Conservation (phyloP, 2,797 vertebrate genomes). For the Microctenopoma steveboyesi region DNA sequence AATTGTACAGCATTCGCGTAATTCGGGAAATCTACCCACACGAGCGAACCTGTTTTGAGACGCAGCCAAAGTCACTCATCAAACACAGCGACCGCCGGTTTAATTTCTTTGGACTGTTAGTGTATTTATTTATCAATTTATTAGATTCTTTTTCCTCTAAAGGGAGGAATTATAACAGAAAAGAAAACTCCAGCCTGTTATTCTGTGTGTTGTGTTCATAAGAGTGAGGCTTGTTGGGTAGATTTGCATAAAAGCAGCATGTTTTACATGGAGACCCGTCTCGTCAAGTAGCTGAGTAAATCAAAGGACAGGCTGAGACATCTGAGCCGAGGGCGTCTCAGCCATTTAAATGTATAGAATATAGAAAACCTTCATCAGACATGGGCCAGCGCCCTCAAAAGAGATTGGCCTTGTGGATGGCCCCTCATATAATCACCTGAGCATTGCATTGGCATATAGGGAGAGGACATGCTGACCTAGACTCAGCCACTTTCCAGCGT, state of each 20-base stretch:
- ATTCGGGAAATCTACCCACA: slow-evolving; percentile 62
- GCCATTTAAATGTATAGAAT: slow-evolving; percentile 88
- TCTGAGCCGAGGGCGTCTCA: slow-evolving; percentile 67
- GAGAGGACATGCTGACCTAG: slow-evolving; percentile 78
- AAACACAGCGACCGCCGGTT: slow-evolving; percentile 38
- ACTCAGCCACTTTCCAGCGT: slow-evolving; percentile 55
- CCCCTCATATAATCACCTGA: slow-evolving; percentile 81
- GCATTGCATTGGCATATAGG: slow-evolving; percentile 73
- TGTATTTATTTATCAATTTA: slow-evolving; percentile 15
- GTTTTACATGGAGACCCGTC: slow-evolving; percentile 75
- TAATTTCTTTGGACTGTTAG: slow-evolving; percentile 47
- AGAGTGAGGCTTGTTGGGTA: slow-evolving; percentile 6
- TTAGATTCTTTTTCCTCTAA: neutral
- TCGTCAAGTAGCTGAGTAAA: slow-evolving; percentile 76
- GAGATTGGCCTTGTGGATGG: slow-evolving; percentile 79
- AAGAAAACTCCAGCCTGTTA: neutral
- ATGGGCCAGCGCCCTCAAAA: slow-evolving; percentile 78
- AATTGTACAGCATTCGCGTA: slow-evolving; percentile 73
- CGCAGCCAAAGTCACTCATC: slow-evolving; percentile 44
- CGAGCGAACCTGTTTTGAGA: slow-evolving; percentile 61
- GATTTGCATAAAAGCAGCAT: slow-evolving; percentile 72
- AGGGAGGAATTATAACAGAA: neutral
- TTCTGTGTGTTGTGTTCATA: slow-evolving; percentile 41
- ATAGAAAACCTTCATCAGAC: slow-evolving; percentile 85
- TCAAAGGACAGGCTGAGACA: slow-evolving; percentile 63